Evolutionary conservation across 2,113 vertebrate species (phyloP).

Genomic region (Hyperopisus bebe): DNA sequence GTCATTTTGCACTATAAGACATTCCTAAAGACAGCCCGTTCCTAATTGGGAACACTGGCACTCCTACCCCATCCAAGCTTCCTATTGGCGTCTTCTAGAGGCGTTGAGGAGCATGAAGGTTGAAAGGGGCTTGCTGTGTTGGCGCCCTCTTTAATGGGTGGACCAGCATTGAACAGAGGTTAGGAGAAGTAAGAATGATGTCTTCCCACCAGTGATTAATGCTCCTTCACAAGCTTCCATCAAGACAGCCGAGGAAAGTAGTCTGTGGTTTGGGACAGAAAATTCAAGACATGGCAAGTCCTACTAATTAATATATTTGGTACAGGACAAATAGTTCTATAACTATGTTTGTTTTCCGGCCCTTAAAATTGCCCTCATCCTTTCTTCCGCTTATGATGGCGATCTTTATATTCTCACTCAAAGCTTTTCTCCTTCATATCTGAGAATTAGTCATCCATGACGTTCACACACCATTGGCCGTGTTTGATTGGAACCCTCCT

Average conservation of each 20-base stretch:
- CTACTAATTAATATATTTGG: conserved; percentile 54
- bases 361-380: conserved; percentile 52
- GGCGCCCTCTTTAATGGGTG: background rate
- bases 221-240: conserved; percentile 37
- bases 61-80: background rate
- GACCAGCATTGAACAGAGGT: background rate
- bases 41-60: background rate
- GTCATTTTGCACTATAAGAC: background rate
- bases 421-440: conserved; percentile 41
- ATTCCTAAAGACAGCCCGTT: background rate
- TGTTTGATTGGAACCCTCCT: conserved; percentile 30
- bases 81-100: background rate
- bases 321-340: conserved; percentile 42
- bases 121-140: background rate
- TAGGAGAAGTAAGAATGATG: background rate
- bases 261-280: conserved; percentile 49
- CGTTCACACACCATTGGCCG: conserved; percentile 34
- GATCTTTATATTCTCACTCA: conserved; percentile 40
- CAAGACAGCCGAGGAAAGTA: conserved; percentile 32
- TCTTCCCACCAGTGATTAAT: conserved; percentile 34
- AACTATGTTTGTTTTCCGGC: conserved; percentile 54
- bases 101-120: background rate
- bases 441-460: conserved; percentile 37
- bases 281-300: conserved; percentile 50
- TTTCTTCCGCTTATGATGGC: conserved; percentile 48